These are phyloP conservation scores for Steinernema carpocapsae DNA, from an alignment of 2,888 invertebrate species.

Conservation along the genomic window DNA sequence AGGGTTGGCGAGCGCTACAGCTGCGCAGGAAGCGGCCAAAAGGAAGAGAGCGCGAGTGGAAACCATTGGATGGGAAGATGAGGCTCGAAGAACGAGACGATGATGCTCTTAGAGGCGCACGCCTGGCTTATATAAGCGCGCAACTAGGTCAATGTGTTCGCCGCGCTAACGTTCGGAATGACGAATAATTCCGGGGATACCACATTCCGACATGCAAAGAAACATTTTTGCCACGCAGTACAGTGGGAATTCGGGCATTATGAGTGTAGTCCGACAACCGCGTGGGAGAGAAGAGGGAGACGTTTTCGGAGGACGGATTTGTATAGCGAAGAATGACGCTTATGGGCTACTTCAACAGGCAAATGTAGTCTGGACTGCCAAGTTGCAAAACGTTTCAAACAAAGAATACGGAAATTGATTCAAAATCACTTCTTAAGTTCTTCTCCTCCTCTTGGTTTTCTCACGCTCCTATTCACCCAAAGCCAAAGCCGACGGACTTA, in stretches of 20 bases:
- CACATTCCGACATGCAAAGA: constrained; percentile 32
- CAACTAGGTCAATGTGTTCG: constrained; percentile 32
- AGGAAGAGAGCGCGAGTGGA: not conserved
- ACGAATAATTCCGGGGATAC: constrained; percentile 25
- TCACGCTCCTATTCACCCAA: too few relatives aligned
- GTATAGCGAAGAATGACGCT: too few relatives aligned
- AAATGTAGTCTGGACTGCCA: too few relatives aligned
- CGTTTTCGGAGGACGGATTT: too few relatives aligned
- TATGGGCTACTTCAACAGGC: too few relatives aligned
- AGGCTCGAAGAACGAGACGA: constrained; percentile 20
- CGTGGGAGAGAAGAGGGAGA: not conserved
- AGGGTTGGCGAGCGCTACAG: constrained; percentile 16
- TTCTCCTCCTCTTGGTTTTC: too few relatives aligned
- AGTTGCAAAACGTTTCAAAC: too few relatives aligned
- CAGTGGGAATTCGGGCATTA: not conserved
- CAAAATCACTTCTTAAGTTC: too few relatives aligned
- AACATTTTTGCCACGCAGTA: constrained; percentile 3
- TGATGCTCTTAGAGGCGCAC: not conserved
- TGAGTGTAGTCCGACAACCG: not conserved
- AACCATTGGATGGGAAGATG: not conserved
- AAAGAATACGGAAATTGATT: too few relatives aligned
- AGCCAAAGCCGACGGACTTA: too few relatives aligned
- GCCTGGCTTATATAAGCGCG: constrained; percentile 31
- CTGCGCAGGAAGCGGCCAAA: constrained; percentile 4
- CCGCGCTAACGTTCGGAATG: constrained; percentile 20